Evolutionary conservation across 2,797 vertebrate species (phyloP), one percentile per base, ranked within the genome.

Genomic region (Danio tinwini): DNA sequence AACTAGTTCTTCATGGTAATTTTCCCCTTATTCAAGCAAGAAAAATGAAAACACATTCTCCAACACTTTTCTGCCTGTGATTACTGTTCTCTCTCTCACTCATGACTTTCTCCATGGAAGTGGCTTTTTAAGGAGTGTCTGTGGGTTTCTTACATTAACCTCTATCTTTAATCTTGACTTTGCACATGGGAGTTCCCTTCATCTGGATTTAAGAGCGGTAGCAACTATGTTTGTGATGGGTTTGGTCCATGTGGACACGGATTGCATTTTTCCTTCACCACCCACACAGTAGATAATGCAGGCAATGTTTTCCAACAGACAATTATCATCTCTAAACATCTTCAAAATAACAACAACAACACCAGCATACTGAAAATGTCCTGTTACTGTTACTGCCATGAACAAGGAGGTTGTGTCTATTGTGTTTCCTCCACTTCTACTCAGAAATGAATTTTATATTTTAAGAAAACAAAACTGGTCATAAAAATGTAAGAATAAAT

Each of bases 91-190:
- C n/a, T 55, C 45, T 78, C 70, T 65, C 79, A 62, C 67, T 78
- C 63, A 62, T 63, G 37, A 29, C 67, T 75, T 70, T 40, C 13
- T 52, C 42, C 44, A 12, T 67, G 42, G 50, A 62, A 76, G 55
- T 76, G 61, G 45, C 37, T 53, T 53, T 68, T 58, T 45, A 63
- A 65, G 55, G 72, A 74, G 74, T 78, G 56, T 59, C 42, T 11
- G 13, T 75, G 76, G 61, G 59, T 56, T 74, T 49, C 42, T 81
- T 52, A 21, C 17, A 63, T 53, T 73, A 58, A 76, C 65, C 62
- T 64, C 76, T 50, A 74, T 63, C 62, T 72, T 85, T 84, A 79
- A 79, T 76, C 63, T 78, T 21, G 45, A 52, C 17, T 69, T 55
- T 76, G 77, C 42, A 61, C 72, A 58, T 78, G 70, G 52, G 77